Evolutionary conservation across 2,797 vertebrate species (phyloP), one percentile per base, ranked within the genome.

Genomic region (Dromococcyx pavoninus): DNA sequence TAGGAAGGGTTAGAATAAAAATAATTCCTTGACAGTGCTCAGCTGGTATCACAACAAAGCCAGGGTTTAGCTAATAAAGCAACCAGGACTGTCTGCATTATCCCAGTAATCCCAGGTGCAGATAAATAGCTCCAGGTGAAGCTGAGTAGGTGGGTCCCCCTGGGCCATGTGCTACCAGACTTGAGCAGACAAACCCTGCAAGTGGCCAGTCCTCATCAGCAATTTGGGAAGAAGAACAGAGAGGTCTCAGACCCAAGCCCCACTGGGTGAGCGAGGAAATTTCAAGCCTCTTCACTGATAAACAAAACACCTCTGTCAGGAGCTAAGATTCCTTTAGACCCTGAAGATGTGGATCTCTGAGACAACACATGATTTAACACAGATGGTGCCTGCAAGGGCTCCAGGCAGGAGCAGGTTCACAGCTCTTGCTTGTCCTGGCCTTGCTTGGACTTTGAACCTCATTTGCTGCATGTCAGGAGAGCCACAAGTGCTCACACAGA

Each of bases 211-310:
- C 39, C 70, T 64, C 22, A 2, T 4, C 69, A 66, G 30, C 30
- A 32, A 5, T 19, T 25, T 75, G 67, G 67, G 67, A 57, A 27
- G 12, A 71, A 56, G 30, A 61, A 6, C 10, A 23, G 13, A 24
- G n/a, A 50, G 4, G 10, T 43, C 48, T 67, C 53, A 71, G 48
- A 27, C 7, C 6, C 7, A 18, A 35, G 5, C 39, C 15, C 19
- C 5, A 9, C 0, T 0, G 19, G 6, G 1, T 23, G 14, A 66
- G 4, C 4, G 19, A n/a, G 41, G 39, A 33, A 28, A n/a, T 61
- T 79, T 72, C 56, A 51, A 23, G 11, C 14, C 41, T 56, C 27
- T 64, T 32, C 35, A 33, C 4, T 21, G 30, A 27, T 6, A 39
- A 71, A 44, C 4, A 24, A 23, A 80, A 17, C 28, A 76, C 17